Evolutionary conservation across 2,888 invertebrate genomes (phyloP).

Genomic region (Cephus pulcher): DNA sequence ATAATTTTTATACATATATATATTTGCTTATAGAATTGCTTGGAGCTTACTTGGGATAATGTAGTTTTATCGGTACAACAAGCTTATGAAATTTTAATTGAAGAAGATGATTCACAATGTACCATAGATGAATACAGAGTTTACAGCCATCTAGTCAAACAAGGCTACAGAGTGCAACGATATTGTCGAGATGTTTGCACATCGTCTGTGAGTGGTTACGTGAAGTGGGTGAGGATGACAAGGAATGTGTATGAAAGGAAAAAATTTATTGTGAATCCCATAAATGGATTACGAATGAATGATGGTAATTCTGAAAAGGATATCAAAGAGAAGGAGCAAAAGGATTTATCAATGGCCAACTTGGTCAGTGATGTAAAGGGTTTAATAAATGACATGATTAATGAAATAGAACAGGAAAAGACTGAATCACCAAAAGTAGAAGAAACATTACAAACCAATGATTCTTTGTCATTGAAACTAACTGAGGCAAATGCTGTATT

Average conservation of each 20-base stretch:
- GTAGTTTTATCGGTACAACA: constrained; percentile 75
- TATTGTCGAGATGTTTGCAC: constrained; percentile 55
- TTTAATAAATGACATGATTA: not conserved
- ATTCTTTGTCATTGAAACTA: not conserved
- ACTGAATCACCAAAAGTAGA: not conserved
- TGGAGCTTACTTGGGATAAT: constrained; percentile 71
- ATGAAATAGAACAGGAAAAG: not conserved
- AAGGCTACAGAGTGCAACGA: constrained; percentile 71
- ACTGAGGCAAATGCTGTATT: not conserved
- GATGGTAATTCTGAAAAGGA: not conserved
- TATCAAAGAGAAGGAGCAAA: not conserved
- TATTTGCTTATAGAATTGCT: constrained; percentile 68
- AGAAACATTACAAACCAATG: not conserved
- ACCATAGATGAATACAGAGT: constrained; percentile 71
- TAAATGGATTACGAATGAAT: constrained; percentile 52
- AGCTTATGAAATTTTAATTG: constrained; percentile 71
- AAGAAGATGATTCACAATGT: constrained; percentile 53
- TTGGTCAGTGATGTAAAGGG: not conserved
- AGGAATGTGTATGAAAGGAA: constrained; percentile 33
- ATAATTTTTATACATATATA: constrained; percentile 2
- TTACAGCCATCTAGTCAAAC: constrained; percentile 71
- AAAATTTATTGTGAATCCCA: constrained; percentile 57
- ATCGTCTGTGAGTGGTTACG: constrained; percentile 28
- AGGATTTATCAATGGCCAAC: not conserved
- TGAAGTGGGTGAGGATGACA: constrained; percentile 33